Percentiles rank a stretch among this genome's conserved stretches.
Evolutionary conservation across 2,113 vertebrate species (phyloP).

Genomic region (Nyctereutes procyonoides): DNA sequence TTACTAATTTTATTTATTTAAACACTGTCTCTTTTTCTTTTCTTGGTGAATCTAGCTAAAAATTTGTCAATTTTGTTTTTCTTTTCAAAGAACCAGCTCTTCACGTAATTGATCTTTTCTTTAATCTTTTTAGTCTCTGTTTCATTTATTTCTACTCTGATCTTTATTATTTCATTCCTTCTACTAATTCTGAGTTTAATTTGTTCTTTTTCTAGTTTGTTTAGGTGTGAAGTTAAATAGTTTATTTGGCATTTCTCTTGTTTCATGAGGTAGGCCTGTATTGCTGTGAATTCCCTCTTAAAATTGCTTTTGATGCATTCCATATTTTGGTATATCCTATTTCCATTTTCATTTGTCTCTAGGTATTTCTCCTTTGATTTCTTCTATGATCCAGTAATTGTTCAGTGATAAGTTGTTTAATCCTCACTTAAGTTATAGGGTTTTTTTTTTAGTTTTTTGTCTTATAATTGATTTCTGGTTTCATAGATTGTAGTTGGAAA

Average conservation of each 20-base stretch:
- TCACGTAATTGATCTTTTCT: background rate
- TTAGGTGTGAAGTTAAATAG: background rate
- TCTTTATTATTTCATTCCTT: background rate
- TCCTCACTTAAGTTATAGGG: background rate
- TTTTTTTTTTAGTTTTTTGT: background rate
- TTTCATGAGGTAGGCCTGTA: background rate
- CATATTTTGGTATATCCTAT: background rate
- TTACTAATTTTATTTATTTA: background rate
- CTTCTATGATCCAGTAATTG: background rate
- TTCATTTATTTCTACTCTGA: background rate
- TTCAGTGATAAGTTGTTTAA: background rate
- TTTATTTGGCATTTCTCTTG: too few relatives aligned
- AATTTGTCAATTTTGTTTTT: background rate
- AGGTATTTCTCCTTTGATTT: background rate
- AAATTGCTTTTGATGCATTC: background rate
- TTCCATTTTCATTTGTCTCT: background rate
- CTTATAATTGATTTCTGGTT: background rate
- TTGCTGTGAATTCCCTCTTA: background rate
- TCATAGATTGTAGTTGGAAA: background rate
- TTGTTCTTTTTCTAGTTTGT: background rate
- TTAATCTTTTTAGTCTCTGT: background rate
- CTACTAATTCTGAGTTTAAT: background rate
- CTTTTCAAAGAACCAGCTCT: background rate
- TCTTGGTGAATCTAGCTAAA: too few relatives aligned
- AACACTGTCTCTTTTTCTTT: too few relatives aligned